Conservation (phyloP, 2,888 invertebrate genomes). For the Phytoseiulus persimilis region DNA sequence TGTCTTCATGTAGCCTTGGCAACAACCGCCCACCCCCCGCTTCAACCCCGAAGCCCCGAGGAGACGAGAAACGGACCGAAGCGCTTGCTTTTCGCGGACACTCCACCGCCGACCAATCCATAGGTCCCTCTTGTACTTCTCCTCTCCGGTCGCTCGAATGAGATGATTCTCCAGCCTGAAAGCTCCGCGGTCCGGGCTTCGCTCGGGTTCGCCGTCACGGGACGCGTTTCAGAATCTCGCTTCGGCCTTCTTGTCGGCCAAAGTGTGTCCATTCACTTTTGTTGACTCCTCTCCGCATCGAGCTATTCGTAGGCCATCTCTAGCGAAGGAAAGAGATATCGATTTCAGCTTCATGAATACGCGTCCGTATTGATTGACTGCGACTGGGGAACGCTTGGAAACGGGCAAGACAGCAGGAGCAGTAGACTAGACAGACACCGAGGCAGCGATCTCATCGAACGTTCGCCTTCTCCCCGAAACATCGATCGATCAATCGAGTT, state of each 20-base stretch:
- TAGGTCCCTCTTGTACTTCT: background rate
- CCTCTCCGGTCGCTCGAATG: background rate
- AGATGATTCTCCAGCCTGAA: background rate
- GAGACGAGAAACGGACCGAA: slow-evolving; percentile 5
- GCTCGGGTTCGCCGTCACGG: background rate
- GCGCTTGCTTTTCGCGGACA: slow-evolving; percentile 5
- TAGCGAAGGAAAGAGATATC: background rate
- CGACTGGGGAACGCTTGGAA: background rate
- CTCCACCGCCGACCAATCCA: background rate
- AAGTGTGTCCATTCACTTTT: background rate
- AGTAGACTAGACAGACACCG: background rate
- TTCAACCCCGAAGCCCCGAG: background rate
- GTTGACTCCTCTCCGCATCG: background rate
- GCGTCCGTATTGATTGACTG: background rate
- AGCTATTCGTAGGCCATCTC: background rate
- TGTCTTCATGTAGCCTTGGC: background rate
- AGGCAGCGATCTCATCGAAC: background rate
- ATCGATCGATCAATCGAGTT: background rate
- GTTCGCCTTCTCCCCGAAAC: background rate
- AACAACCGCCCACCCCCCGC: background rate
- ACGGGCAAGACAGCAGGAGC: background rate
- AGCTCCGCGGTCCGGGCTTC: background rate
- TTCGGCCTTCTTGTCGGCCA: background rate
- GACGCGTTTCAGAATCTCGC: background rate
- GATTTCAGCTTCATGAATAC: background rate